Percentiles rank a stretch among this genome's conserved stretches.
Evolutionary conservation across 2,888 invertebrate species (phyloP).

Genomic region (Amblyjoppa proteus): DNA sequence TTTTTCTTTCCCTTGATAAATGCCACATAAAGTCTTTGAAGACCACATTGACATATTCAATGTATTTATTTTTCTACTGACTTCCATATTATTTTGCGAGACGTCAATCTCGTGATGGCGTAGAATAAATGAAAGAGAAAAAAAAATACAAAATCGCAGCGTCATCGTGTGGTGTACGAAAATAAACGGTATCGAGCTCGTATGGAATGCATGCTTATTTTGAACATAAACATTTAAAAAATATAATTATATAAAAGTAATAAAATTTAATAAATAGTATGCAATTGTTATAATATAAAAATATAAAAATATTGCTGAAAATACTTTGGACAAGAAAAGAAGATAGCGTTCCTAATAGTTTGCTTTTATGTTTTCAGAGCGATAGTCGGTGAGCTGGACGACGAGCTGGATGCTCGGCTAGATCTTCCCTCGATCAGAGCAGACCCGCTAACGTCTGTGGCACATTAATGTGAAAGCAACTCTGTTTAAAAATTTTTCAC

Average conservation of each 20-base stretch:
- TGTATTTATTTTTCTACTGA: too few relatives aligned
- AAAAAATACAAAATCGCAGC: neutral
- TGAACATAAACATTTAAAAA: neutral
- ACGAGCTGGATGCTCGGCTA: slow-evolving; percentile 92
- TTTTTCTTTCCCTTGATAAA: too few relatives aligned
- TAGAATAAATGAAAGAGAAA: neutral
- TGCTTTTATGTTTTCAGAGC: slow-evolving; percentile 86
- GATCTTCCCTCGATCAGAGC: slow-evolving; percentile 93
- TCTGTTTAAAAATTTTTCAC: neutral
- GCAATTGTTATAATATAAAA: neutral
- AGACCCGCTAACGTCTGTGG: slow-evolving; percentile 93
- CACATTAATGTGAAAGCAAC: slow-evolving; percentile 86
- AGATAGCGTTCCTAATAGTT: neutral
- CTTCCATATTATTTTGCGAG: too few relatives aligned
- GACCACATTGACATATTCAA: too few relatives aligned
- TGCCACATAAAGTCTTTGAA: too few relatives aligned
- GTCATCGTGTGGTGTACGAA: too few relatives aligned
- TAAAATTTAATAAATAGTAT: neutral
- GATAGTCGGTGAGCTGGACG: slow-evolving; percentile 94
- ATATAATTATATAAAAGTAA: neutral
- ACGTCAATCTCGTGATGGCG: neutral
- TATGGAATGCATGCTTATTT: too few relatives aligned
- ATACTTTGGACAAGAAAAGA: slow-evolving; percentile 8
- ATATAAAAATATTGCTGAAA: too few relatives aligned
- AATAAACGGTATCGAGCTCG: too few relatives aligned